phyloP scores from a whole-genome alignment of 2,888 invertebrate species.

The Hemaris fuciformis region DNA sequence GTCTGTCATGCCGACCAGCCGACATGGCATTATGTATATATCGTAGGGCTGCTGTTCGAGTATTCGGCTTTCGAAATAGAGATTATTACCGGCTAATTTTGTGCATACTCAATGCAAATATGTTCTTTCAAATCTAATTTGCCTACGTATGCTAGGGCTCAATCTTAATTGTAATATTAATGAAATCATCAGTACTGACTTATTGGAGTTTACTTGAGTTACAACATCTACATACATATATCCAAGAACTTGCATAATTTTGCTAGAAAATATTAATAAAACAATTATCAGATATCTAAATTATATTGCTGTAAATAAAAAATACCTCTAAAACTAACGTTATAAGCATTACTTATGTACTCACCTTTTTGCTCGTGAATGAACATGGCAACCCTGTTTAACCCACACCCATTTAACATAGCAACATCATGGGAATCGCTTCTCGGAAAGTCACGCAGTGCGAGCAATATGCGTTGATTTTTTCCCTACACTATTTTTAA shows the following conservation, averaged over 20 bases:
- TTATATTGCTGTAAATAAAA: too few relatives aligned
- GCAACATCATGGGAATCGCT: constrained; percentile 46
- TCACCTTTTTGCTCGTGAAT: not conserved
- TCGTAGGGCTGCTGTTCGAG: constrained; percentile 13
- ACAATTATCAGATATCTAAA: too few relatives aligned
- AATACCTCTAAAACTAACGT: not conserved
- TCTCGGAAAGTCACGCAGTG: constrained; percentile 34
- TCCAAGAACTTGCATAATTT: too few relatives aligned
- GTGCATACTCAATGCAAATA: too few relatives aligned
- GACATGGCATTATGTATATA: constrained; percentile 46
- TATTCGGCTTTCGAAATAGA: not conserved
- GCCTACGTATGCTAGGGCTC: too few relatives aligned
- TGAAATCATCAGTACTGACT: too few relatives aligned
- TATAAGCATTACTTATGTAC: not conserved
- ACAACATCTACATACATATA: too few relatives aligned
- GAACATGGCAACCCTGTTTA: constrained; percentile 1
- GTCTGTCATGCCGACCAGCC: constrained; percentile 70
- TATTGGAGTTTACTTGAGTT: too few relatives aligned
- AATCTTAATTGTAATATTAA: too few relatives aligned
- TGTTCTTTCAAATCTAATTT: too few relatives aligned
- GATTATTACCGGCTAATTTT: not conserved
- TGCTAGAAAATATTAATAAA: too few relatives aligned
- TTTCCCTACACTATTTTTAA: constrained; percentile 12
- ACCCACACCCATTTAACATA: constrained; percentile 15
- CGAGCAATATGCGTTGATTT: constrained; percentile 18